These are phyloP conservation scores for Sebastes melanostomus DNA, from an alignment of 2,797 vertebrate species.

Conservation along the genomic window DNA sequence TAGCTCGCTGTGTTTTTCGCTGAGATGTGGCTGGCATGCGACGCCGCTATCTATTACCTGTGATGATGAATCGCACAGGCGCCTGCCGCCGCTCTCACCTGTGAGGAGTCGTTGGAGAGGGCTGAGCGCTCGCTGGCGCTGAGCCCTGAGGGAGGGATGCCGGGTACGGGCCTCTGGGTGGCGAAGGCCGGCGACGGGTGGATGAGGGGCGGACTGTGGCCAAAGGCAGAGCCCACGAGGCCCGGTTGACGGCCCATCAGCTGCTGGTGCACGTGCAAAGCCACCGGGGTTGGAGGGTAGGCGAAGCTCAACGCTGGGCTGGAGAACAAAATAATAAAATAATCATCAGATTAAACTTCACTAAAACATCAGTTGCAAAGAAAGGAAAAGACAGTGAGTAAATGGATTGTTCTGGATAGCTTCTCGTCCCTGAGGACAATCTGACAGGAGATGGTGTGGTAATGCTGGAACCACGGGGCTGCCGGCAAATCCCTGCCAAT, in stretches of 20 bases:
- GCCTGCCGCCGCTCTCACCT: conserved; percentile 85
- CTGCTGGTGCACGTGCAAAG: conserved; percentile 96
- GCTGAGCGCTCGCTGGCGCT: conserved; percentile 89
- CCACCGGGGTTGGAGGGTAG: conserved; percentile 94
- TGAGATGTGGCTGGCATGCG: conserved; percentile 53
- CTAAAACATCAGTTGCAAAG: conserved; percentile 25
- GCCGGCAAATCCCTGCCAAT: conserved; percentile 63
- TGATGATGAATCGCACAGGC: conserved; percentile 72
- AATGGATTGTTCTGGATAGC: conserved; percentile 80
- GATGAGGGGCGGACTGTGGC: conserved; percentile 96
- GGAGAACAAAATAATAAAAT: conserved; percentile 15
- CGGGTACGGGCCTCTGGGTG: conserved; percentile 92
- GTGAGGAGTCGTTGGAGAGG: conserved; percentile 89
- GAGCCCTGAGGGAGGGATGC: conserved; percentile 89
- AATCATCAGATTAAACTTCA: conserved; percentile 30
- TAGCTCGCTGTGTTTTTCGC: conserved; percentile 14
- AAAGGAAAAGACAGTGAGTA: conserved; percentile 47
- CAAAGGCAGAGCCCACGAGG: conserved; percentile 92
- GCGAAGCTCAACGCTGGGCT: conserved; percentile 94
- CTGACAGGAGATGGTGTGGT: conserved; percentile 75
- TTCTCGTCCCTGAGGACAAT: conserved; percentile 75
- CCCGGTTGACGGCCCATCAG: conserved; percentile 93
- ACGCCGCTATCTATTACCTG: conserved; percentile 65
- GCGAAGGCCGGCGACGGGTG: conserved; percentile 94
- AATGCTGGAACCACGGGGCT: conserved; percentile 68